Evolutionary conservation across 2,888 invertebrate genomes (phyloP), one percentile per base, ranked within the genome.

Genomic region (Hyalella azteca): DNA sequence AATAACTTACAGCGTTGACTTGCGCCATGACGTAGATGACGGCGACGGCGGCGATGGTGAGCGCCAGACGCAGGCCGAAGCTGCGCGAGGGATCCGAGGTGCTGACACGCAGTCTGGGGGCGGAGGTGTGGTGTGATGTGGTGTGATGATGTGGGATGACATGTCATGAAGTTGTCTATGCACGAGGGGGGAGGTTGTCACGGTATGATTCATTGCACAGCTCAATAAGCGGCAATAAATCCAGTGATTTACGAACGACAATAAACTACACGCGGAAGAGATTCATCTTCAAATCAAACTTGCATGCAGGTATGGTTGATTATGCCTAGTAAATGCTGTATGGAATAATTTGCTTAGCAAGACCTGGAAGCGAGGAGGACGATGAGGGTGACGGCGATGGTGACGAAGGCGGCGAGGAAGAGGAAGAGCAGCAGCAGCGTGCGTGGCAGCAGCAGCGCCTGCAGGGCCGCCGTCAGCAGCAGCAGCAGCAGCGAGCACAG

Each of bases 1-100:
- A 11, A 59, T 26, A 85, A 91, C 94, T 91, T 90, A 96, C 95
- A 90, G 95, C 94, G 90, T 96, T 96, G 82, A 95, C 94, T 90
- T 96, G 95, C 77, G 95, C 94, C 84, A 95, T 94, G 75, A 95
- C 93, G 88, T 95, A 95, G 48, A 95, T 92, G 81, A 96, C 90
- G 13, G 95, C 91, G 81, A 95, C 93, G 1, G 95, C 95, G 86
- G 95, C 94, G 26, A 95, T 93, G 4, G 95, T 95, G 39, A 96
- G 93, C 78, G 95, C 94, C 86, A 95, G 91, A 83, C 96, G 91
- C 54, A 96, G 89, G 0, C 93, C 91, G 85, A 95, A 94, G 80
- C 94, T 94, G 86, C 93, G 92, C 1, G 94, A 93, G 75, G 96
- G 92, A 87, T 96, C 95, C 91, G 95, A 95, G 15, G 92, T 90